Conservation (phyloP, 2,888 invertebrate species). For the Andrena hattorfiana region DNA sequence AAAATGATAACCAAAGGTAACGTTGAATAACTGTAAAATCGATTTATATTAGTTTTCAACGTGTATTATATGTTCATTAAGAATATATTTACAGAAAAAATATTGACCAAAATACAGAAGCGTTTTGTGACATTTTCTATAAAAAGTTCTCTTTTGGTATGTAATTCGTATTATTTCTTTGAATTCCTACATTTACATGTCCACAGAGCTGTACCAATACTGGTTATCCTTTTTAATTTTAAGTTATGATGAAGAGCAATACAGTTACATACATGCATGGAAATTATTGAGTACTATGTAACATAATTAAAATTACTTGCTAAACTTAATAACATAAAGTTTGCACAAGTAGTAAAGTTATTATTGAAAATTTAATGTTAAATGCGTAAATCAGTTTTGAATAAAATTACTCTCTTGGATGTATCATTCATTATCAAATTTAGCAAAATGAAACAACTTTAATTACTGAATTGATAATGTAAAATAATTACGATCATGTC, state of each 20-base stretch:
- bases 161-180: not conserved
- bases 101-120: slow-evolving; percentile 38
- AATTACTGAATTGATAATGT: slow-evolving; percentile 4
- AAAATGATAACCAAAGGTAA: slow-evolving; percentile 63
- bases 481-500: not conserved
- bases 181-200: slow-evolving; percentile 13
- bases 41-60: slow-evolving; percentile 59
- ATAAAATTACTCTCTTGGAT: slow-evolving; percentile 24
- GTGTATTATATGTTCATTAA: slow-evolving; percentile 57
- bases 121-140: slow-evolving; percentile 23
- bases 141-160: not conserved
- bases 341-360: slow-evolving; percentile 48
- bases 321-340: slow-evolving; percentile 40
- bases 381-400: slow-evolving; percentile 27
- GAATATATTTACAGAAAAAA: slow-evolving; percentile 39
- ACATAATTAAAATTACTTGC: slow-evolving; percentile 11
- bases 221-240: not conserved
- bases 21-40: slow-evolving; percentile 61
- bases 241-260: not conserved
- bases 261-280: not conserved
- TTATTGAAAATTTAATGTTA: slow-evolving; percentile 16
- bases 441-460: not conserved
- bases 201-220: not conserved
- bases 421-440: slow-evolving; percentile 18
- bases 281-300: not conserved